A percentile compares a stretch with the other conserved stretches of the same genome.
These are phyloP conservation scores for Anser cygnoides DNA, from an alignment of 2,113 vertebrate species.

Conservation along the genomic window DNA sequence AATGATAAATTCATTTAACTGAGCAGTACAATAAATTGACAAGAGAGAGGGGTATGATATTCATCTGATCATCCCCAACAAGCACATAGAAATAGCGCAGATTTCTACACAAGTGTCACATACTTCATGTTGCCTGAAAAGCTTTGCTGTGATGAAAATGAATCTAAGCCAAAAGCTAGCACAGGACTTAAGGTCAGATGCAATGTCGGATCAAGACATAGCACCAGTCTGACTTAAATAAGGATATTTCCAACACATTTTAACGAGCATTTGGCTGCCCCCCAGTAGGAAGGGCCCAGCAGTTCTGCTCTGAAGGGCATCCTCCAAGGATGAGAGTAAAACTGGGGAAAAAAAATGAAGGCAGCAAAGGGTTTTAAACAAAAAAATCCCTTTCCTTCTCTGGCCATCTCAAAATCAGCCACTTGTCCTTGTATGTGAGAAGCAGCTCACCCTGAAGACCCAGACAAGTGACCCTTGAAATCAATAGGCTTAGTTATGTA, in stretches of 20 bases:
- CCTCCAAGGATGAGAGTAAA: neutral
- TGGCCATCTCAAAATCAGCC: neutral
- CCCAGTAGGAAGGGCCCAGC: neutral
- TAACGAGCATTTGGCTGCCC: neutral
- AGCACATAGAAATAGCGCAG: neutral
- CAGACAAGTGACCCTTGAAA: fast-evolving
- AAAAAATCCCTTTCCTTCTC: neutral
- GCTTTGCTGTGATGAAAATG: neutral
- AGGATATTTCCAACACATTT: neutral
- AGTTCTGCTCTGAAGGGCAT: neutral
- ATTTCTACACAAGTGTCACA: neutral
- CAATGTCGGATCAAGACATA: neutral
- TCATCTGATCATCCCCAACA: neutral
- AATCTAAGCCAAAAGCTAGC: neutral
- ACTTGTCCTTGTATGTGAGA: fast-evolving
- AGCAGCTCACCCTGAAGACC: neutral
- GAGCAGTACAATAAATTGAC: neutral
- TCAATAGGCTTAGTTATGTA: neutral
- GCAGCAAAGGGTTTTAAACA: neutral
- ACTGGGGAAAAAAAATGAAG: neutral
- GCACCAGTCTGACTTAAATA: neutral
- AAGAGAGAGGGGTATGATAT: neutral
- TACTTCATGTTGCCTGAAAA: neutral
- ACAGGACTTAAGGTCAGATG: neutral
- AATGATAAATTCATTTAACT: neutral